Conservation (phyloP, 2,113 vertebrate species). For the Isichthys henryi region DNA sequence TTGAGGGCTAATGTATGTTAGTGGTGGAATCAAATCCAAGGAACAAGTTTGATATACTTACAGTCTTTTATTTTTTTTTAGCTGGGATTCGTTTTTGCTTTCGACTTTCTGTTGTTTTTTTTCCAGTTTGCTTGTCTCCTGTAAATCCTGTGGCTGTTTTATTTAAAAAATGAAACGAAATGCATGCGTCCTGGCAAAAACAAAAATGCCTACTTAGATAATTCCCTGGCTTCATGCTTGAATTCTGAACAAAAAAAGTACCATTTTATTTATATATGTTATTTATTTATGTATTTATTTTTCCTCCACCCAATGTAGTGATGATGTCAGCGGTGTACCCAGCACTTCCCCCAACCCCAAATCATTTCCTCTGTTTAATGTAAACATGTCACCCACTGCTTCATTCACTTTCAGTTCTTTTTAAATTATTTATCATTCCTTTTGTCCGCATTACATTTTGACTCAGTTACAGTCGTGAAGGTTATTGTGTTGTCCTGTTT, state of each 20-base stretch:
- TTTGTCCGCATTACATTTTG: slow-evolving; percentile 40
- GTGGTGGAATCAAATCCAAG: neutral
- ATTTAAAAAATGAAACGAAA: slow-evolving; percentile 49
- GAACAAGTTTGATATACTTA: slow-evolving; percentile 21
- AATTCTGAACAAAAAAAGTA: slow-evolving; percentile 37
- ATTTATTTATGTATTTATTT: slow-evolving; percentile 30
- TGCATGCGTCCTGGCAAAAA: slow-evolving; percentile 56
- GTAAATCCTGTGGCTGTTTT: slow-evolving; percentile 52
- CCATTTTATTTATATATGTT: slow-evolving; percentile 33
- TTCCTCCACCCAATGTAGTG: slow-evolving; percentile 27
- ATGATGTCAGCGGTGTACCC: slow-evolving; percentile 25
- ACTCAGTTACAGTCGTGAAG: slow-evolving; percentile 70
- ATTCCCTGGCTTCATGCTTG: slow-evolving; percentile 47
- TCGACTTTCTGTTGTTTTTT: slow-evolving; percentile 37
- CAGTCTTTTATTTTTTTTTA: slow-evolving; percentile 43
- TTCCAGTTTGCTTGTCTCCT: slow-evolving; percentile 51
- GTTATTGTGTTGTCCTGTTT: slow-evolving; percentile 76
- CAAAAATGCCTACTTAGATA: slow-evolving; percentile 41
- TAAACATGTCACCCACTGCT: slow-evolving; percentile 34
- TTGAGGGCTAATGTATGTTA: slow-evolving; percentile 2
- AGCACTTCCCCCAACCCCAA: slow-evolving; percentile 26
- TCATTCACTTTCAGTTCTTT: slow-evolving; percentile 23
- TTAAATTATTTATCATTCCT: slow-evolving; percentile 18
- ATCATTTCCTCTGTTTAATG: slow-evolving; percentile 32
- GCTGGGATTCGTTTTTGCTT: slow-evolving; percentile 49